Evolutionary conservation across 2,888 invertebrate genomes (phyloP), one percentile per base, ranked within the genome.

Genomic region (Platycheirus albimanus): DNA sequence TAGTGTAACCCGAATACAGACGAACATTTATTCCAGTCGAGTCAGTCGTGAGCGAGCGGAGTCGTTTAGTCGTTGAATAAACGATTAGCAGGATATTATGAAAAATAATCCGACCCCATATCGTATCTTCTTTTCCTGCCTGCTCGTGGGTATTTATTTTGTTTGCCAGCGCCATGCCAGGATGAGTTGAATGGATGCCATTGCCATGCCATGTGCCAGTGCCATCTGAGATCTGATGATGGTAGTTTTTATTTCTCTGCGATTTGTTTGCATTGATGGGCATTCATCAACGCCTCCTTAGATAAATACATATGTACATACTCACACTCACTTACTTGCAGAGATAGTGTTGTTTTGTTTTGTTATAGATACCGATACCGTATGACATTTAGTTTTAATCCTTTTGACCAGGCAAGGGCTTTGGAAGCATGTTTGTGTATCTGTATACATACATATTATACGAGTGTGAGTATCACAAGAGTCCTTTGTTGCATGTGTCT

Each of bases 61-160:
- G 52, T 63, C 81, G 71, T 61, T 76, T 72, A 71, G 66, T 71
- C 77, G 71, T 54, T 81, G 61, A 71, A 72, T 77, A 81, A 81
- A 81, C 71, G 76, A 81, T 81, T 77, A 81, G 71, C 71, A 81
- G 71, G 71, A 77, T 71, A 77, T 81, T 71, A 54, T 56, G 66
- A 67, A 77, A 81, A 81, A 81, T 77, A 81, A 77, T 77, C 81
- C 67, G 33, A 33, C 45, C 41, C 19, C 47, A 67, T 36, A 56
- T 51, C 24, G n/a, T n/a, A n/a, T n/a, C n/a, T n/a, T 8, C n/a
- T 4, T 13, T 20, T 38, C 24, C 38, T 58, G 36, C 10, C n/a
- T 15, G 7, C 58, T 15, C 1, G 4, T 19, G 15, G 38, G 30
- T 30, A 19, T 33, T 47, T 19, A 19, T 36, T 2, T 0, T 38